A percentile compares a stretch with the other conserved stretches of the same genome.
phyloP scores from a whole-genome alignment of 2,113 vertebrate species.

The Electrona antarctica region DNA sequence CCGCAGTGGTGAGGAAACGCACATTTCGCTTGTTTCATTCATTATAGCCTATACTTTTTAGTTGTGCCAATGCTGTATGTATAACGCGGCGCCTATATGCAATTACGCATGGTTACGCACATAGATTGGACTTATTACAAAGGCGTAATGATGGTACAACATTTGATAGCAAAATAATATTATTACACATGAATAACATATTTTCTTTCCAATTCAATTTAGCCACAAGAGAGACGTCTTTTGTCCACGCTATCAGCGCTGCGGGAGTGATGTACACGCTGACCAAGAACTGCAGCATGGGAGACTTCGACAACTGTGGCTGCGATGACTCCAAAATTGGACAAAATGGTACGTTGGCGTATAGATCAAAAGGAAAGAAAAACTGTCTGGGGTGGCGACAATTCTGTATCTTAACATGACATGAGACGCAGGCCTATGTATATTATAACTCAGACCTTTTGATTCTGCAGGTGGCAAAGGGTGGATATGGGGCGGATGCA shows the following conservation, averaged over 20 bases:
- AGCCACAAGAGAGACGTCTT: constrained; percentile 95
- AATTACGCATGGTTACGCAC: background rate
- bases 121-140: background rate
- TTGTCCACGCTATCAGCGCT: constrained; percentile 93
- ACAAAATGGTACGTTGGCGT: constrained; percentile 79
- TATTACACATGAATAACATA: background rate
- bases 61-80: background rate
- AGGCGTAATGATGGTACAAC: background rate
- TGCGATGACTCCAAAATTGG: constrained; percentile 89
- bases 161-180: background rate
- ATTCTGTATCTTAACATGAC: background rate
- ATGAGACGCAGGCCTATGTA: background rate
- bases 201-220: constrained; percentile 15
- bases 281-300: constrained; percentile 95
- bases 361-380: background rate
- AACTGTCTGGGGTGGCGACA: too few species aligned
- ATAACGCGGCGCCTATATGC: background rate
- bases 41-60: background rate
- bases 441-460: background rate
- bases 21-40: background rate
- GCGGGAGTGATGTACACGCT: constrained; percentile 95
- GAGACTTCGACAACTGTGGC: constrained; percentile 93
- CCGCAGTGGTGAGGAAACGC: constrained; percentile 83
- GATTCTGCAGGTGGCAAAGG: constrained; percentile 85
- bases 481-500: constrained; percentile 99